Evolutionary conservation across 2,113 vertebrate genomes (phyloP).

Genomic region (Passer domesticus): DNA sequence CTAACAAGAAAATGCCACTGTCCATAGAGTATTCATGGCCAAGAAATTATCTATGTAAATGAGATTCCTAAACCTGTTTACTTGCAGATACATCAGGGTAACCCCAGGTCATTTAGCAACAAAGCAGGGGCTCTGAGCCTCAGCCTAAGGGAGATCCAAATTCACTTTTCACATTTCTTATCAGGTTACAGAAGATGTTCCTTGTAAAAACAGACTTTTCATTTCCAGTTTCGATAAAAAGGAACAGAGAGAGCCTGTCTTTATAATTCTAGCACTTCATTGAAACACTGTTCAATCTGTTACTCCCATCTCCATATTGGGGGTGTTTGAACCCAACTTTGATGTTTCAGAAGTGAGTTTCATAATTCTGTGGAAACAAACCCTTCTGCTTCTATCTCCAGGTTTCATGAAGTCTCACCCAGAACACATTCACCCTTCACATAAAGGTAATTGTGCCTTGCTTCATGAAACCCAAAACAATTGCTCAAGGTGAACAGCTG

Average conservation of each 20-base stretch:
- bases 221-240: neutral
- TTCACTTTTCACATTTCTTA: neutral
- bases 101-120: neutral
- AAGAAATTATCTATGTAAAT: neutral
- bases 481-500: neutral
- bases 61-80: neutral
- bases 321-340: neutral
- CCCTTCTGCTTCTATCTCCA: neutral
- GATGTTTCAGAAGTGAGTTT: rapidly evolving
- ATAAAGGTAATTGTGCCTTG: neutral
- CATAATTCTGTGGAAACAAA: neutral
- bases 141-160: neutral
- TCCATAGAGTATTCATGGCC: neutral
- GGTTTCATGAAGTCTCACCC: neutral
- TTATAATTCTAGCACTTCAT: neutral
- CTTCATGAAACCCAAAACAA: neutral
- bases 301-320: neutral
- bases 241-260: neutral
- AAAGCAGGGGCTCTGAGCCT: rapidly evolving
- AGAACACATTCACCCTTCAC: neutral
- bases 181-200: neutral
- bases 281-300: neutral
- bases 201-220: neutral
- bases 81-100: neutral
- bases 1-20: neutral